These are phyloP conservation scores for Pelecanus crispus DNA, from an alignment of 2,113 vertebrate species.

Conservation along the genomic window DNA sequence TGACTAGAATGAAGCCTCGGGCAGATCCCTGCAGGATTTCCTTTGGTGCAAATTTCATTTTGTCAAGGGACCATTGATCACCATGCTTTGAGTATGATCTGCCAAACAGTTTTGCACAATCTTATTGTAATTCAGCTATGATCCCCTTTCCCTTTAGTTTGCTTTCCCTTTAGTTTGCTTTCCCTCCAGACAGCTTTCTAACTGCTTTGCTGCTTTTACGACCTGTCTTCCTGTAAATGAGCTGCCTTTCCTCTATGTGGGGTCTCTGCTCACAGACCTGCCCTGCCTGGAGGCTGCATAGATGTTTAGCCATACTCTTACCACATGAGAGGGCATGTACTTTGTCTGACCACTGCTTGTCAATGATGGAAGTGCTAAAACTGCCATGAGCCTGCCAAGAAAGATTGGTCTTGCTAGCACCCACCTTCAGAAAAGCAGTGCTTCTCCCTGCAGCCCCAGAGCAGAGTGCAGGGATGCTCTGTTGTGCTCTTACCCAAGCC, in stretches of 20 bases:
- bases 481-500: background rate
- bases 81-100: background rate
- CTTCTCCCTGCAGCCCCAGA: background rate
- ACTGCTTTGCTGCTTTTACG: background rate
- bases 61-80: background rate
- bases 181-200: background rate
- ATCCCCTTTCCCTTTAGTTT: background rate
- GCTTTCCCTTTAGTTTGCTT: background rate
- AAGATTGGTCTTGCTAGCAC: background rate
- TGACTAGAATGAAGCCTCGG: background rate
- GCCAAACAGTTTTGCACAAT: background rate
- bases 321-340: accelerated
- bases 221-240: background rate
- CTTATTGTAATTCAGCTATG: background rate
- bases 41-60: background rate
- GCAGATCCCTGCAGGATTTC: constrained; percentile 4
- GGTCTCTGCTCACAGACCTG: background rate
- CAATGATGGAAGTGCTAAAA: background rate
- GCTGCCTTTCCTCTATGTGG: background rate
- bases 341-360: background rate
- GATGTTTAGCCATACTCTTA: background rate
- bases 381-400: background rate
- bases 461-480: background rate
- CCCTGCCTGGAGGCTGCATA: background rate
- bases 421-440: background rate